Percentiles rank a stretch among this genome's conserved stretches.
Conservation (phyloP, 2,888 invertebrate genomes). For the Drosophila helvetica region DNA sequence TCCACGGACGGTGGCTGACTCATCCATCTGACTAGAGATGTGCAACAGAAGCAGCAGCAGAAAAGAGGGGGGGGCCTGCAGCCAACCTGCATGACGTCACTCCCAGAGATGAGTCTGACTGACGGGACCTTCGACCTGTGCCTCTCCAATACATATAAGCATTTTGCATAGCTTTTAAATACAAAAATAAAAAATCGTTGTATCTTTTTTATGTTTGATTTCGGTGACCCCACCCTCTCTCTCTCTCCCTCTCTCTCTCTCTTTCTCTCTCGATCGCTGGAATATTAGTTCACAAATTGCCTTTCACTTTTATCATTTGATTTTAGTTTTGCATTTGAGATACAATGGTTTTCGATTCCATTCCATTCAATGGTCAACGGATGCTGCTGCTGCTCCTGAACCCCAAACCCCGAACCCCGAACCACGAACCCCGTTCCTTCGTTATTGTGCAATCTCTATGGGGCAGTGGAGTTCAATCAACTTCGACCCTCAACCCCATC, state of each 20-base stretch:
- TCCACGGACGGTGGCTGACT: constrained; percentile 16
- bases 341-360: constrained; percentile 12
- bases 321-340: not conserved
- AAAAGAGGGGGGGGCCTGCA: not conserved
- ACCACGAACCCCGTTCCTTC: not conserved
- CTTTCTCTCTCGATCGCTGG: not conserved
- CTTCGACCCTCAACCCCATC: not conserved
- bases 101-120: constrained; percentile 21
- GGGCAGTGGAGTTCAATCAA: constrained; percentile 5
- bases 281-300: constrained; percentile 40
- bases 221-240: constrained; percentile 20
- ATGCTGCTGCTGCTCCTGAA: too few relatives aligned
- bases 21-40: constrained; percentile 25
- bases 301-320: constrained; percentile 44
- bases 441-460: constrained; percentile 11
- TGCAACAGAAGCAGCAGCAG: constrained; percentile 25
- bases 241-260: not conserved
- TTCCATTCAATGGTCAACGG: constrained; percentile 9
- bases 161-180: constrained; percentile 21
- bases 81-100: not conserved
- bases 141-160: not conserved
- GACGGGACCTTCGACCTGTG: constrained; percentile 5
- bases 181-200: constrained; percentile 20
- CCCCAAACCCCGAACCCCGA: too few relatives aligned
- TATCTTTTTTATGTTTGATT: constrained; percentile 13